Evolutionary conservation across 2,888 invertebrate genomes (phyloP), one percentile per base, ranked within the genome.

Genomic region (Rugalucina vietnamica): DNA sequence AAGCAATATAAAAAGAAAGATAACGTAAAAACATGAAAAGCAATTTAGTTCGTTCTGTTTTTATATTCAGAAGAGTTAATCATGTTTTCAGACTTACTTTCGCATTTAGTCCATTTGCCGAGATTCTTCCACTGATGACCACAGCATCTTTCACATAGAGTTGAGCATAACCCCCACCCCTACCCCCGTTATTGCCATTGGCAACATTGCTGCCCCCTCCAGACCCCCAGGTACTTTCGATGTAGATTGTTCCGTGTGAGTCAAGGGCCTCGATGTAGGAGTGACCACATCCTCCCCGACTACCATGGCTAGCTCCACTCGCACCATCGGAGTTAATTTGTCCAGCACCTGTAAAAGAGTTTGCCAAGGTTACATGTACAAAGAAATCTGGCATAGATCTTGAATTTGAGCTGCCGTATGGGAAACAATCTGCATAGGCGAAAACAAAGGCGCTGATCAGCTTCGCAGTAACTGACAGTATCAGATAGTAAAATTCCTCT

Each of bases 231-330:
- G 84, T 87, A 65, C 88, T 86, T 32, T 82, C 73, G 0, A 74
- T 78, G 70, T 79, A 91, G 75, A 91, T 90, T 74, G 71, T 84
- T n/a, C 91, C 90, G 73, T 90, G 88, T 0, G 91, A 89, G 34
- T 82, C 79, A 1, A 72, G 71, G 5, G 90, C 89, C 4, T 74
- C 24, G 18, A 79, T 72, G 65, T 74, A 65, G 0, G 79, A 79
- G 18, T 81, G 76, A 2, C 91, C 90, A 24, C 81, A 73, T 0
- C 92, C 91, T 4, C 91, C 92, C 32, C 91, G 84, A 0, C 88
- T 90, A 0, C 89, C 92, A 65, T 91, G 90, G 43, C 91, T 91
- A 0, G 81, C 91, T 5, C 91, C 90, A 76, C 90, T 91, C 1
- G 82, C 90, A 32, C 91, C 90, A 27, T 60, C 36, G 0, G 72